These are phyloP conservation scores for Podocnemis expansa DNA, from an alignment of 2,113 vertebrate species.

Conservation along the genomic window DNA sequence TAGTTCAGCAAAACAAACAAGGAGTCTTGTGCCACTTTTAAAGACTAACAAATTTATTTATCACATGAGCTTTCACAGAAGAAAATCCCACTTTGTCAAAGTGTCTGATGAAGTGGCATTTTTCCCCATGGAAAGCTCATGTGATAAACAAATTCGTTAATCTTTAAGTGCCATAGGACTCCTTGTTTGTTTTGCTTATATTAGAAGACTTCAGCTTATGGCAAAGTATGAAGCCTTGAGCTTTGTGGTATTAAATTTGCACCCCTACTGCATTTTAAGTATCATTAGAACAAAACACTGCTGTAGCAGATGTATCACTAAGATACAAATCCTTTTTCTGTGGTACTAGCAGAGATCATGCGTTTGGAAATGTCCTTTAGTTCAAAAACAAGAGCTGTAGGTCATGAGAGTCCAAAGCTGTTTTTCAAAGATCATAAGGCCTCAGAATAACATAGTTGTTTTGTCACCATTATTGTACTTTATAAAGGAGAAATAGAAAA, in stretches of 20 bases:
- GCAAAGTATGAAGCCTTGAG: not conserved
- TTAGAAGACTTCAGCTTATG: not conserved
- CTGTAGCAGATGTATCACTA: not conserved
- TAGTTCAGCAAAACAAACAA: too few relatives aligned
- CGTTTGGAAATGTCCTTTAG: not conserved
- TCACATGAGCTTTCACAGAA: too few relatives aligned
- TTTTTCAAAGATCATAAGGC: not conserved
- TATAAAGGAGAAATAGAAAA: not conserved
- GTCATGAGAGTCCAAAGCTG: not conserved
- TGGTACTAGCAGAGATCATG: not conserved
- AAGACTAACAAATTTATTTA: too few relatives aligned
- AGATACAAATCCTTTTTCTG: not conserved
- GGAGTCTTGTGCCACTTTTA: too few relatives aligned
- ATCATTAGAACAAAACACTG: not conserved
- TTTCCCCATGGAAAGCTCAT: too few relatives aligned
- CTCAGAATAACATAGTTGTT: not conserved
- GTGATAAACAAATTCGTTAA: too few relatives aligned
- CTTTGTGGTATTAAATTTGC: not conserved
- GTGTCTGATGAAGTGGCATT: too few relatives aligned
- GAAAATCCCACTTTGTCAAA: too few relatives aligned
- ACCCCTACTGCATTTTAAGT: not conserved
- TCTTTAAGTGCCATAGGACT: too few relatives aligned
- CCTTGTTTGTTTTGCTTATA: too few relatives aligned
- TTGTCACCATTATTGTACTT: not conserved
- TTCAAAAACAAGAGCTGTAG: not conserved